Conservation (phyloP, 2,888 invertebrate genomes). For the Athripsodes cinereus region DNA sequence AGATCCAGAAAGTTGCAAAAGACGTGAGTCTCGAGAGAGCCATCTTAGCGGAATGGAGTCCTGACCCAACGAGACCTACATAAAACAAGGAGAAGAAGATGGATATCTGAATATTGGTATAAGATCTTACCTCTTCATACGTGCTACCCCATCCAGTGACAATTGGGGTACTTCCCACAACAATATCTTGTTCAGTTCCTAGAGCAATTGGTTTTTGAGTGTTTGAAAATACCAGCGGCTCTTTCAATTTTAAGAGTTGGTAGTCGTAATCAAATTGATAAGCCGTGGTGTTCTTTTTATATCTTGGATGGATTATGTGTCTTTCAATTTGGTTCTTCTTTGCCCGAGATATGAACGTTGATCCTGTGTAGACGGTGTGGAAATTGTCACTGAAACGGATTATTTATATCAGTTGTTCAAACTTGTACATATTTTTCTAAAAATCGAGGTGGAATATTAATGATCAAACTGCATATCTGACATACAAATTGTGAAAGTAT, state of each 20-base stretch:
- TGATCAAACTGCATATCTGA: too few species aligned
- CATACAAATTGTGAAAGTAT: too few species aligned
- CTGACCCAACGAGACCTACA: too few species aligned
- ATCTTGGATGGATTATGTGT: constrained; percentile 18
- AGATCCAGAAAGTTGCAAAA: too few species aligned
- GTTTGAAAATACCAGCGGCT: constrained; percentile 36
- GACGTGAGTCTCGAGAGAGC: too few species aligned
- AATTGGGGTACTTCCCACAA: constrained; percentile 40
- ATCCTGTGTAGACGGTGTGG: constrained; percentile 6
- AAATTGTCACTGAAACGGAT: neutral
- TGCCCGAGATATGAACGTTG: constrained; percentile 11
- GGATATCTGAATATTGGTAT: too few species aligned
- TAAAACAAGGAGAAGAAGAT: too few species aligned
- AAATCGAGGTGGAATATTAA: too few species aligned
- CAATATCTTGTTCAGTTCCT: constrained; percentile 43
- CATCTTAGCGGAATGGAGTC: too few species aligned
- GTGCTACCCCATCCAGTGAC: constrained; percentile 46
- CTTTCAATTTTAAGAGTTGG: constrained; percentile 24
- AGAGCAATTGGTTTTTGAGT: constrained; percentile 40
- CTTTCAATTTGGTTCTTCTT: constrained; percentile 1
- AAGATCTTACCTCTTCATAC: constrained; percentile 9
- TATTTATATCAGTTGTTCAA: too few species aligned
- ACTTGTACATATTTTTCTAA: too few species aligned
- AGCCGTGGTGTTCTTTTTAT: neutral
- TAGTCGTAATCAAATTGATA: constrained; percentile 20